Base-by-base conservation (phyloP, 2,888 invertebrate genomes). In the Brachylomia viminalis region DNA sequence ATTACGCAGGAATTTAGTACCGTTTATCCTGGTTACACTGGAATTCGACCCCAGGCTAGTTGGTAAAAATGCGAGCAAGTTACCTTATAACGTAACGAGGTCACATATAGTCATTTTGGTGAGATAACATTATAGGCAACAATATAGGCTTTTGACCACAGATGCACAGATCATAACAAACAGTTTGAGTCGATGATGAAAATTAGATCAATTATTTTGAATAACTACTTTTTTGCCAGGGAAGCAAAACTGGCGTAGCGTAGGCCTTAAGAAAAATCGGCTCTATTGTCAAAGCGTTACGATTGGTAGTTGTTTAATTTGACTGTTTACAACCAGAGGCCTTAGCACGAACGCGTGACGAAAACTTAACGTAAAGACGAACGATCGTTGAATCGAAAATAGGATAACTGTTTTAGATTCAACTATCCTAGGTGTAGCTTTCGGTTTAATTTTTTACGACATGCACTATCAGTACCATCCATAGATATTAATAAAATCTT, bases 31-130 rank as follows among this genome's bases (percentile, higher is more conserved):
- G 33, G 45, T 30, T 59, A 65, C 23, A 33, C 13, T 33, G 72
- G 78, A 77, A 78, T 78, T 59, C n/a, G 72, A 77, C 72, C 72
- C n/a, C 20, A 27, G 64, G 42, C 52, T 77, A 20, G 52, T 45
- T n/a, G 27, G 10, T 15, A 64, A 77, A 65, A 58, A 65, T 13
- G 49, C 42, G 23, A 59, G 52, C 49, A 64, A 71, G 45, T 62
- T 76, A 77, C 61, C 30, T 49, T 56, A 77, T 64, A 33, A 58
- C 27, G 49, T 52, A 65, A 72, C 15, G n/a, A 65, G 23, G 33
- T 45, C 38, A 71, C 38, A 56, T 56, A 47, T 5, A 33, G 33
- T 33, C 1, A 33, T 17, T 33, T 30, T 33, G 6, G 15, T 56
- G 56, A 56, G 38, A 62, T 62, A 56, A n/a, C 0, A 38, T 47